Evolutionary conservation across 1,140 invertebrate genomes (phyloP), one percentile per base, ranked within the genome.

Genomic region (Drosophila sechellia): DNA sequence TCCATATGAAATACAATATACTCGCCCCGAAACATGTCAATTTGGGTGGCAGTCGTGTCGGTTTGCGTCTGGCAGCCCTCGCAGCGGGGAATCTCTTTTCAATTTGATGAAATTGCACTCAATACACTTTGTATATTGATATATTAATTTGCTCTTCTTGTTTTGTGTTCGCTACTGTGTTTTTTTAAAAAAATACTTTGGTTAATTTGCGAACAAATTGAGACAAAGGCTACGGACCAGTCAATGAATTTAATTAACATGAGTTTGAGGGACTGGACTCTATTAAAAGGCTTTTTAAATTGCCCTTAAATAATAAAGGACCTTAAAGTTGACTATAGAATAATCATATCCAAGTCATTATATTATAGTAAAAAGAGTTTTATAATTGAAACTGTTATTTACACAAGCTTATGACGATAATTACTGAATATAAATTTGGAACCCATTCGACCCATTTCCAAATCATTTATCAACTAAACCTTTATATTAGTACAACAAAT

Each of bases 71-170:
- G 80, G 76, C 71, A 71, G 71, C 54, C 53, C 46, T 45, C 84
- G 43, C 84, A 84, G 80, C 84, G 69, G 79, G 84, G 49, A 77
- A 72, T 66, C 75, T 77, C 75, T 76, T 81, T 86, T 69, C 81
- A 81, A 87, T 81, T 86, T 86, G 83, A 86, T 87, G 83, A 86
- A 86, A 86, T 81, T 87, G 79, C 79, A 81, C 69, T 81, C 81
- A 78, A 77, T 78, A 83, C 75, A 86, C 84, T 86, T 83, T 86
- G 84, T 86, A 87, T 79, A 87, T 87, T 86, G 75, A 87, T 86
- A 89, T 86, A 86, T 86, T 86, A 86, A 86, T 87, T 87, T 87
- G 77, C 85, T 87, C 53, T 75, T 52, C 59, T 58, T 60, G 37
- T 76, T 56, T 73, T 37, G 39, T 25, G 22, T 42, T 27, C 20